Percentiles rank a stretch among this genome's conserved stretches.
phyloP scores from a whole-genome alignment of 2,797 vertebrate species.

The Mus minutoides region DNA sequence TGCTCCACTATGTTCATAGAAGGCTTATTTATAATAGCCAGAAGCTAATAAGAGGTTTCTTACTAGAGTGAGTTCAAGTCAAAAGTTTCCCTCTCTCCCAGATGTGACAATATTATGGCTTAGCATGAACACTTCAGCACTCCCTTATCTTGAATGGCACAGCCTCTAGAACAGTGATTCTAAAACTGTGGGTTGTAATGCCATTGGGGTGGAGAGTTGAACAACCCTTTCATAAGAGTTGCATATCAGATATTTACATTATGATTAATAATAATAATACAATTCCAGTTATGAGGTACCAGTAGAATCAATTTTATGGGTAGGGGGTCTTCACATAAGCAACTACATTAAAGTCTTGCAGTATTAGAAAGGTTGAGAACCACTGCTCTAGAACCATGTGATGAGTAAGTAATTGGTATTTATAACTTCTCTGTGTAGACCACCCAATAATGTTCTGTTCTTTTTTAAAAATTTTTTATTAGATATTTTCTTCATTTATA shows the following conservation, averaged over 20 bases:
- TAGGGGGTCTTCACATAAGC: not conserved
- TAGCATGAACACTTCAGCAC: not conserved
- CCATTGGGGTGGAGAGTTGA: too few relatives aligned
- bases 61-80: not conserved
- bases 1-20: too few relatives aligned
- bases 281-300: not conserved
- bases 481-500: too few relatives aligned
- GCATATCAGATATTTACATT: not conserved
- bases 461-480: too few relatives aligned
- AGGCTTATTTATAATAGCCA: too few relatives aligned
- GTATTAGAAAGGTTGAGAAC: not conserved
- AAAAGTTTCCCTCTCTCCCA: not conserved
- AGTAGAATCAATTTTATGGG: not conserved
- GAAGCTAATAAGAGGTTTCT: too few relatives aligned
- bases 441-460: not conserved
- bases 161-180: not conserved
- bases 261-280: not conserved
- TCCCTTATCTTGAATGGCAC: not conserved
- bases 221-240: not conserved
- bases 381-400: too few relatives aligned
- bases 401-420: not conserved
- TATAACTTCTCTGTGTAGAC: not conserved
- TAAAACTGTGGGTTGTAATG: not conserved
- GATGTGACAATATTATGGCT: not conserved
- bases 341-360: not conserved